Conservation (phyloP, 2,888 invertebrate species). For the Drosophila gaucha region DNA sequence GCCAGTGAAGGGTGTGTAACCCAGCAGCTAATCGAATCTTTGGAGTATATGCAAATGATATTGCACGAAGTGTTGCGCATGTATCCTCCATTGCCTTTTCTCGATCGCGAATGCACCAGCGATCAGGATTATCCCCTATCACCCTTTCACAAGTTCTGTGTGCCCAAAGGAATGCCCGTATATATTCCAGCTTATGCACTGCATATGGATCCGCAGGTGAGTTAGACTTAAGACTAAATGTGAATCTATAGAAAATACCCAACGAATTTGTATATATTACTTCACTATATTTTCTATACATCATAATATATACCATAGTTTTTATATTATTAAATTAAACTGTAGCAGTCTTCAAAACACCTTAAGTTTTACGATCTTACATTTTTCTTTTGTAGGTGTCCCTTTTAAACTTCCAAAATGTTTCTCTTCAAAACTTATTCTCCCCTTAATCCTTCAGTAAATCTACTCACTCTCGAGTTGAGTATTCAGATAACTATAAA, state of each 20-base stretch:
- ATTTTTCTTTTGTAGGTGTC: too few species aligned
- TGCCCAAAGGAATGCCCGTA: conserved; percentile 82
- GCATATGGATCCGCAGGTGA: conserved; percentile 83
- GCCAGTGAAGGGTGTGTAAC: conserved; percentile 82
- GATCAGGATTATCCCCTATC: conserved; percentile 68
- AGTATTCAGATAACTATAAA: too few species aligned
- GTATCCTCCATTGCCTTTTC: conserved; percentile 83
- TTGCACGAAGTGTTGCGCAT: conserved; percentile 81
- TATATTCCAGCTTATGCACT: conserved; percentile 82
- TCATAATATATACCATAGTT: too few species aligned
- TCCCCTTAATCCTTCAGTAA: too few species aligned
- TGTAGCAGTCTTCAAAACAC: too few species aligned
- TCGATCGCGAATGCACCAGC: conserved; percentile 82
- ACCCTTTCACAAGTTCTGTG: conserved; percentile 71
- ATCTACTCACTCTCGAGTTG: too few species aligned
- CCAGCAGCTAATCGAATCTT: conserved; percentile 83
- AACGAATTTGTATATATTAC: too few species aligned
- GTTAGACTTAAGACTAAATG: background rate
- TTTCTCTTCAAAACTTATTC: too few species aligned
- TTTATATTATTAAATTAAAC: too few species aligned
- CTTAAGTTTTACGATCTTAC: too few species aligned
- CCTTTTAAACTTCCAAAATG: too few species aligned
- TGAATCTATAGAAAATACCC: too few species aligned
- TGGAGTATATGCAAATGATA: conserved; percentile 85
- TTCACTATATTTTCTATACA: background rate